Conservation (phyloP, 1,140 invertebrate genomes). For the Ceratosolen solmsi region DNA sequence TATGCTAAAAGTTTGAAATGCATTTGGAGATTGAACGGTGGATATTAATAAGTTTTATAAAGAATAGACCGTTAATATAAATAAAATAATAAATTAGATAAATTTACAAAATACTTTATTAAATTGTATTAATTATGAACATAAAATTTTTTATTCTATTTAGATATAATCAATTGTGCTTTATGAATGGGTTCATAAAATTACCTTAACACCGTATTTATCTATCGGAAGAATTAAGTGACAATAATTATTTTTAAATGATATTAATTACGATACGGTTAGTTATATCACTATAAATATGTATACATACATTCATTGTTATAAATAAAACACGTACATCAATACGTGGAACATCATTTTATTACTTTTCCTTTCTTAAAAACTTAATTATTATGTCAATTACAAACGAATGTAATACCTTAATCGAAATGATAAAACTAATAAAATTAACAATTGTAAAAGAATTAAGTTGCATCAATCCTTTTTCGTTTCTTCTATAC, state of each 20-base stretch:
- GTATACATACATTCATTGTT: constrained; percentile 43
- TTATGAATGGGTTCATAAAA: constrained; percentile 32
- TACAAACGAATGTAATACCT: constrained; percentile 24
- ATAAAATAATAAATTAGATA: constrained; percentile 24
- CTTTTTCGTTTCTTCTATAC: constrained; percentile 10
- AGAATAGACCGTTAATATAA: not conserved
- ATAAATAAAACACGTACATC: constrained; percentile 44
- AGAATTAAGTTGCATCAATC: constrained; percentile 12
- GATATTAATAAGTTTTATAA: too few species aligned
- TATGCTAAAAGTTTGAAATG: too few species aligned
- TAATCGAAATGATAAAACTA: constrained; percentile 19
- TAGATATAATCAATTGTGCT: constrained; percentile 37
- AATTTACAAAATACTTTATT: constrained; percentile 60
- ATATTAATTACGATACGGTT: constrained; percentile 43
- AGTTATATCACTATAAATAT: constrained; percentile 47
- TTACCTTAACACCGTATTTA: constrained; percentile 50
- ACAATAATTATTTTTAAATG: constrained; percentile 43
- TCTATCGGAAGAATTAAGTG: constrained; percentile 49
- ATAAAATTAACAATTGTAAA: not conserved
- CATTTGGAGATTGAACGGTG: too few species aligned
- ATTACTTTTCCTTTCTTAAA: constrained; percentile 4
- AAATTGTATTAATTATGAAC: constrained; percentile 47
- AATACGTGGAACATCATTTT: constrained; percentile 20
- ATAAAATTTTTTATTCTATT: constrained; percentile 32
- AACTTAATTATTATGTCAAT: constrained; percentile 42